Evolutionary conservation across 2,888 invertebrate species (phyloP).

Genomic region (Heliconius erato): DNA sequence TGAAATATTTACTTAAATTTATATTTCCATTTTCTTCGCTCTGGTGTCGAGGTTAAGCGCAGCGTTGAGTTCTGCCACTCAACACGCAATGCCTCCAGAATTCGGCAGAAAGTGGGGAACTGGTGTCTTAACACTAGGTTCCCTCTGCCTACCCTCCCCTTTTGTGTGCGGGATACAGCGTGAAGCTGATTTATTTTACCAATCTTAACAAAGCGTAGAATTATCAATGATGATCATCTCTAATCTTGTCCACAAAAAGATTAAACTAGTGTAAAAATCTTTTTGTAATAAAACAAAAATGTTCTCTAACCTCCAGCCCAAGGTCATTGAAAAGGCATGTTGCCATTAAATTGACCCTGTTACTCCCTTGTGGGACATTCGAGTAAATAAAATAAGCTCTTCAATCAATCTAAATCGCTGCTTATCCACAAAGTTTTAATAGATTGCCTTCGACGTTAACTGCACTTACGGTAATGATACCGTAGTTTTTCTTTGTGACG

Average conservation of each 20-base stretch:
- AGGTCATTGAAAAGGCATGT: slow-evolving; percentile 10
- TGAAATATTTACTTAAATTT: too few relatives aligned
- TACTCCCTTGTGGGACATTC: slow-evolving; percentile 62
- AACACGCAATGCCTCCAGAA: too few relatives aligned
- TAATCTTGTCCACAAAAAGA: neutral
- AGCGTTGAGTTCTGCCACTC: too few relatives aligned
- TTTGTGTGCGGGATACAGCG: too few relatives aligned
- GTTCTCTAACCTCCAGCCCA: neutral
- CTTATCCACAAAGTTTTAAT: slow-evolving; percentile 75
- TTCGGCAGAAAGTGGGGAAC: too few relatives aligned
- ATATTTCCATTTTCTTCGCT: too few relatives aligned
- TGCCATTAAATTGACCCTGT: slow-evolving; percentile 45
- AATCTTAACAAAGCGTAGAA: neutral
- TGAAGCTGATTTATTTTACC: too few relatives aligned
- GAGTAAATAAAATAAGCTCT: slow-evolving; percentile 73
- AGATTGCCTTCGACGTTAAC: slow-evolving; percentile 74
- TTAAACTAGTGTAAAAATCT: neutral
- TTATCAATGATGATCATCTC: neutral
- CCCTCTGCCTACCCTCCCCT: too few relatives aligned
- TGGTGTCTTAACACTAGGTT: too few relatives aligned
- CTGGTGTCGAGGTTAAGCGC: too few relatives aligned
- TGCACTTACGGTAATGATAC: slow-evolving; percentile 74
- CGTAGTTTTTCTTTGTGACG: slow-evolving; percentile 11
- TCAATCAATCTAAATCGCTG: slow-evolving; percentile 72
- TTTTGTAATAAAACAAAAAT: neutral